Evolutionary conservation across 2,113 vertebrate genomes (phyloP).

Genomic region (Phalacrocorax pelagicus): DNA sequence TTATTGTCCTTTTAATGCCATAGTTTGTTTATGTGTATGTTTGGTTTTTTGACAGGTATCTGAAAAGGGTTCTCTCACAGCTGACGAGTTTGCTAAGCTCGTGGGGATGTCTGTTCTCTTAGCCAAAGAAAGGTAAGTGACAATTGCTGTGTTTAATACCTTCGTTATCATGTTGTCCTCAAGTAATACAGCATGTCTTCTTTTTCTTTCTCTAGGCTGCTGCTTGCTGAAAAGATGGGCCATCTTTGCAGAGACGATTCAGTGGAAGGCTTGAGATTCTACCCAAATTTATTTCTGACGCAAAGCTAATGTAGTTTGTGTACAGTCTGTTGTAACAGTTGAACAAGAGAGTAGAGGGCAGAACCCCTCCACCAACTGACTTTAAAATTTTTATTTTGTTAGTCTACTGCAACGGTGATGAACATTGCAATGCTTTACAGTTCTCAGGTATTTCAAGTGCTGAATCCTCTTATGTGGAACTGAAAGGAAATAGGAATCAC

Average conservation of each 20-base stretch:
- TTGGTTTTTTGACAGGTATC: conserved; percentile 80
- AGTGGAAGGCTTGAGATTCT: conserved; percentile 96
- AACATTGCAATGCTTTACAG: conserved; percentile 19
- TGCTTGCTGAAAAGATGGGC: conserved; percentile 97
- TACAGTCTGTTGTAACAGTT: background rate
- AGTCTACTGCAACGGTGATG: background rate
- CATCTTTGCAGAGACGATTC: conserved; percentile 97
- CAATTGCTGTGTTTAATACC: background rate
- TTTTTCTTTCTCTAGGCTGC: conserved; percentile 77
- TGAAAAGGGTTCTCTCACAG: conserved; percentile 94
- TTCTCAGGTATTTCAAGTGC: conserved; percentile 58
- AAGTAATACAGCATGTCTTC: background rate
- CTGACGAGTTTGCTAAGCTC: conserved; percentile 95
- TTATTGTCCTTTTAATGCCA: background rate
- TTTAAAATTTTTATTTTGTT: background rate
- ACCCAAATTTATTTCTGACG: conserved; percentile 91
- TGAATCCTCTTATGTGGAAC: background rate
- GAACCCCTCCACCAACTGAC: conserved; percentile 7
- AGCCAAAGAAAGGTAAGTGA: conserved; percentile 90
- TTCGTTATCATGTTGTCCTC: background rate
- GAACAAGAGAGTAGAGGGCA: background rate
- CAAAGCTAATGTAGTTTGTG: conserved; percentile 65
- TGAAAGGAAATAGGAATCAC: conserved; percentile 6
- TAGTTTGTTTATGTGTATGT: background rate
- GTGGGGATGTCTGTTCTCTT: conserved; percentile 96